Evolutionary conservation across 2,113 vertebrate species (phyloP).

Genomic region (Callionymus lyra): DNA sequence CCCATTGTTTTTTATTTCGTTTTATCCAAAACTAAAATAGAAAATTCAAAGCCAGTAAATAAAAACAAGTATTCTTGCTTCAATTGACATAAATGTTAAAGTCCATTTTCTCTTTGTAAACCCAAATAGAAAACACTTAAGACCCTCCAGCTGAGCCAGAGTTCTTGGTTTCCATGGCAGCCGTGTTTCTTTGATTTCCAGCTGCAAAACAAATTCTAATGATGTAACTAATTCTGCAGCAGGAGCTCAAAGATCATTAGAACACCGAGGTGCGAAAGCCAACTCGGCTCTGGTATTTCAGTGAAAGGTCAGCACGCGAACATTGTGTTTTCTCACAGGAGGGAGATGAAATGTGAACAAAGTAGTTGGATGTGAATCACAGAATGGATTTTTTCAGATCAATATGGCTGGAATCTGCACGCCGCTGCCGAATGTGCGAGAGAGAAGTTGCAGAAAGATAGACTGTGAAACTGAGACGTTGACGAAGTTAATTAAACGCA

Average conservation of each 20-base stretch:
- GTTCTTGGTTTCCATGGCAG: constrained; percentile 44
- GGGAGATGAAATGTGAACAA: constrained; percentile 24
- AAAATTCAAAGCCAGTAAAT: too few relatives aligned
- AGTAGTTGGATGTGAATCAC: constrained; percentile 30
- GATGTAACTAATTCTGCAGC: constrained; percentile 30
- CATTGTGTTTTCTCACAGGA: constrained; percentile 35
- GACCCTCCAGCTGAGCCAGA: constrained; percentile 9
- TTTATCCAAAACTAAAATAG: too few relatives aligned
- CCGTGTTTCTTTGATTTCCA: constrained; percentile 21
- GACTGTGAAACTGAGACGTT: too few relatives aligned
- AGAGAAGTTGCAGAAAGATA: too few relatives aligned
- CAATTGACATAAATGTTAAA: too few relatives aligned
- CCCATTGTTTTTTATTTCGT: too few relatives aligned
- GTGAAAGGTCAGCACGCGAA: constrained; percentile 42
- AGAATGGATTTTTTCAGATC: constrained; percentile 8
- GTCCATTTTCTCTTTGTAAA: too few relatives aligned
- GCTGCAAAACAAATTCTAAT: constrained; percentile 2
- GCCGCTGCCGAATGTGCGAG: too few relatives aligned
- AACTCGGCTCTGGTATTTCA: constrained; percentile 43
- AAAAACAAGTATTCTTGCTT: too few relatives aligned
- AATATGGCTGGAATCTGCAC: constrained; percentile 17
- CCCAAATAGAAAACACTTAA: too few relatives aligned
- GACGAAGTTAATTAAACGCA: too few relatives aligned
- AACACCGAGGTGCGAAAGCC: constrained; percentile 22
- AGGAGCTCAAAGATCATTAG: constrained; percentile 37